Evolutionary conservation across 2,113 vertebrate species (phyloP), one percentile per base, ranked within the genome.

Genomic region (Bostrychus sinensis): DNA sequence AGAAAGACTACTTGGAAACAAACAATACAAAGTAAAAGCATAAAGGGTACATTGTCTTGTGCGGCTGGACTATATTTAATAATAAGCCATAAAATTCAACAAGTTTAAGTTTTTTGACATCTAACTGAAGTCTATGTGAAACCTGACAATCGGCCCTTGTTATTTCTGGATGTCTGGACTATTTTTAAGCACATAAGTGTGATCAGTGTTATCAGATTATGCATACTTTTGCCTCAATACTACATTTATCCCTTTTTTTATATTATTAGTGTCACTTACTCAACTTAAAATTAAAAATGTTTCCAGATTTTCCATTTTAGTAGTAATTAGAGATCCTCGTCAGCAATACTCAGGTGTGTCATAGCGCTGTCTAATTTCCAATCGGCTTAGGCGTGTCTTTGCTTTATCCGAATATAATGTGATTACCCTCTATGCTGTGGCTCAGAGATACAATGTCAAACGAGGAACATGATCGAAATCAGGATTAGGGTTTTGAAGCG

Each of bases 161-260:
- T 23, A 74, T 57, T 72, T 76, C 59, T 71, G 66, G 57, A 70
- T 42, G 56, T 63, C 75, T 75, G 42, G 62, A 51, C 3, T 56
- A 10, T 22, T 71, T 70, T 75, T 53, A 37, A 10, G 28, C 26
- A 62, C 56, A 10, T 13, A 58, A 66, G 20, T 10, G 1, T 7
- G 22, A 14, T 51, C 30, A 60, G 26, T 13, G 38, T 67, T 61
- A 72, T 51, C 20, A 20, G 32, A 80, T 66, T 28, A 39, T 16
- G 2, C 4, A 39, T 63, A 54, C 9, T 10, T 22, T n/a, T n/a
- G n/a, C n/a, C n/a, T n/a, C n/a, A n/a, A 46, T 19, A 16, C 10
- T 3, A n/a, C 37, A 41, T 9, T n/a, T 58, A n/a, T 62, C n/a
- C 22, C n/a, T 5, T 32, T 46, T 50, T 38, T 60, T 42, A 22